Base-by-base conservation (phyloP, 2,888 invertebrate species). In the Pyrocoelia pectoralis region DNA sequence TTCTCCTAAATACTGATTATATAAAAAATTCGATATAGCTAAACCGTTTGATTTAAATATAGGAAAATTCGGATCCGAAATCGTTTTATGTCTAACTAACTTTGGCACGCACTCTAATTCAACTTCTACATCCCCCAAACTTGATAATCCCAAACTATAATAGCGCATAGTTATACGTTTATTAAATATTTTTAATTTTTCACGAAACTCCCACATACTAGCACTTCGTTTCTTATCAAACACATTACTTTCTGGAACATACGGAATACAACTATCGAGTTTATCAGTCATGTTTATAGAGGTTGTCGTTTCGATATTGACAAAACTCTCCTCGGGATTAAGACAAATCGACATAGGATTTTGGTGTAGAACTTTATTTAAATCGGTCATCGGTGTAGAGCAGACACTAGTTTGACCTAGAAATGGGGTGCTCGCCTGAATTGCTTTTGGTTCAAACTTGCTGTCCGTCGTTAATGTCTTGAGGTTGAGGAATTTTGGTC, bases 1-100 rank as follows among this genome's bases (percentile, higher is more conserved):
- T 67, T 87, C 86, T 40, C 88, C 86, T 54, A 91, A 80, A 71
- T 89, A 88, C 71, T 90, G 86, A 70, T 89, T 87, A 77, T 90
- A 92, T 0, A 93, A 81, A 4, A 87, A 87, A 67, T 88, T 87
- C 0, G 93, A 93, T 60, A 90, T 89, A 3, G 89, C 88, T 50
- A 89, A 85, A 0, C 93, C 93, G 69, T 92, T 89, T 62, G 85
- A 85, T 74, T 89, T 88, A 71, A 92, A 91, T 15, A 92, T 87
- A 0, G 93, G 93, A 83, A 89, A 91, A 63, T 84, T 85, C 1
- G 94, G 93, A 79, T 94, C 94, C 46, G 90, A 87, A 56, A 93
- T 91, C 0, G 93, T 92, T 76, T 88, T 87, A 48, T 41, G 77
- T 74, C n/a, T 76, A 73, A 33, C 69, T 60, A 4, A 74, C 71